These are phyloP conservation scores for Eriocheir sinensis DNA, from an alignment of 1,140 invertebrate species.

Conservation along the genomic window DNA sequence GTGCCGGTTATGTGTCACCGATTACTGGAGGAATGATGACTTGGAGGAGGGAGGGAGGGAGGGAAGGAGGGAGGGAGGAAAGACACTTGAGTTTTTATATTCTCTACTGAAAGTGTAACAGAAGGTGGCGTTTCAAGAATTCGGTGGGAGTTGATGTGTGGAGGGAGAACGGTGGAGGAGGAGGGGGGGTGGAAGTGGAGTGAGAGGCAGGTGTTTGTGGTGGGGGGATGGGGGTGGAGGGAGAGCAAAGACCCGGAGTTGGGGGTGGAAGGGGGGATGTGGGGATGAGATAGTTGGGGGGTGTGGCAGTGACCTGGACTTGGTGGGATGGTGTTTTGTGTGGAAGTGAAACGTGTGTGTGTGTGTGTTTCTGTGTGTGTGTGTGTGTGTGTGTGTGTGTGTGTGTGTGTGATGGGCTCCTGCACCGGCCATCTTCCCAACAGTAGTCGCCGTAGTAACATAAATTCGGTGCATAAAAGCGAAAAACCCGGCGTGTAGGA, in stretches of 20 bases:
- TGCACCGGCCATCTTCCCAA: background rate
- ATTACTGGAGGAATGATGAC: conserved; percentile 40
- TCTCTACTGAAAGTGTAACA: background rate
- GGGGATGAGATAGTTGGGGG: background rate
- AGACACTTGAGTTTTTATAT: background rate
- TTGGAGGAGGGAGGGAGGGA: background rate
- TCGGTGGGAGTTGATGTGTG: background rate
- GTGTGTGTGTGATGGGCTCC: background rate
- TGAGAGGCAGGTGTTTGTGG: background rate
- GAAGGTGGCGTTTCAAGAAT: background rate
- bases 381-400: conserved; percentile 26
- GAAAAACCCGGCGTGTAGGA: background rate
- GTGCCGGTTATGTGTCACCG: conserved; percentile 23
- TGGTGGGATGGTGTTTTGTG: background rate
- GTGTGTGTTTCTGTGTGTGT: conserved; percentile 15
- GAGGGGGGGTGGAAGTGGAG: background rate
- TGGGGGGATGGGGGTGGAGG: background rate
- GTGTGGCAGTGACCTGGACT: background rate
- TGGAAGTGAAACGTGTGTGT: background rate
- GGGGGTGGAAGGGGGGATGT: background rate
- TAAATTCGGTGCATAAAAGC: background rate
- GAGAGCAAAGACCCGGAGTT: background rate
- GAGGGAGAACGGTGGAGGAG: background rate
- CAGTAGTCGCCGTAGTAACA: background rate
- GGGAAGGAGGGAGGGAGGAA: background rate